Conservation (phyloP, 2,888 invertebrate species). For the Nebria brevicollis region DNA sequence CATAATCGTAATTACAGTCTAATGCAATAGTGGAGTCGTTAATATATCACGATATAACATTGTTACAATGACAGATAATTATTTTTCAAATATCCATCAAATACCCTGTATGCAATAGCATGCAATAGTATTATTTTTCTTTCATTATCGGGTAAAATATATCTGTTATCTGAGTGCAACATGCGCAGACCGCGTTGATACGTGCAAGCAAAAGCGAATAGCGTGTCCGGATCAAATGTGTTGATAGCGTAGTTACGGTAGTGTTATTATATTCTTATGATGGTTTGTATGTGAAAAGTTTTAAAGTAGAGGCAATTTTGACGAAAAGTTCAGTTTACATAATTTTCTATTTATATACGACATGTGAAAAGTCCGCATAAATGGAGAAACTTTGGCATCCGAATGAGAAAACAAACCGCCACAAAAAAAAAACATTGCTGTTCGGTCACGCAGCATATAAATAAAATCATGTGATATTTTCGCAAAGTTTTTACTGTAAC, state of each 20-base stretch:
- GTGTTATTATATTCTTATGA: conserved; percentile 38
- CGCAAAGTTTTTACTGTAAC: neutral
- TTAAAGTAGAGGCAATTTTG: conserved; percentile 33
- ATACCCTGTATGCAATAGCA: neutral
- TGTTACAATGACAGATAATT: neutral
- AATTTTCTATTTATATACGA: conserved; percentile 44
- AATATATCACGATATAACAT: neutral
- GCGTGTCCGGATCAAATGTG: conserved; percentile 23
- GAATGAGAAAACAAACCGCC: conserved; percentile 22
- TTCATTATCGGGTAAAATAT: neutral
- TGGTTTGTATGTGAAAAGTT: conserved; percentile 38
- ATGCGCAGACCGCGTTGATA: conserved; percentile 3
- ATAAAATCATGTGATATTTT: neutral
- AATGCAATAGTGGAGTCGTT: neutral
- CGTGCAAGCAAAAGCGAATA: conserved; percentile 25
- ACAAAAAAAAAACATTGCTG: neutral
- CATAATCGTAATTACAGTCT: neutral
- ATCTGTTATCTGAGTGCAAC: neutral
- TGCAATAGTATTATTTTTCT: conserved; percentile 6
- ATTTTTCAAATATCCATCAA: neutral
- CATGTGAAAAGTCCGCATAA: conserved; percentile 38
- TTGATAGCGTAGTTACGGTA: conserved; percentile 33
- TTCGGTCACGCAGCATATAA: conserved; percentile 4
- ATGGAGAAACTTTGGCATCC: conserved; percentile 40
- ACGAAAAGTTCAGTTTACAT: conserved; percentile 38